These are phyloP conservation scores for Frankliniella intonsa DNA, from an alignment of 2,888 invertebrate species.

Conservation along the genomic window DNA sequence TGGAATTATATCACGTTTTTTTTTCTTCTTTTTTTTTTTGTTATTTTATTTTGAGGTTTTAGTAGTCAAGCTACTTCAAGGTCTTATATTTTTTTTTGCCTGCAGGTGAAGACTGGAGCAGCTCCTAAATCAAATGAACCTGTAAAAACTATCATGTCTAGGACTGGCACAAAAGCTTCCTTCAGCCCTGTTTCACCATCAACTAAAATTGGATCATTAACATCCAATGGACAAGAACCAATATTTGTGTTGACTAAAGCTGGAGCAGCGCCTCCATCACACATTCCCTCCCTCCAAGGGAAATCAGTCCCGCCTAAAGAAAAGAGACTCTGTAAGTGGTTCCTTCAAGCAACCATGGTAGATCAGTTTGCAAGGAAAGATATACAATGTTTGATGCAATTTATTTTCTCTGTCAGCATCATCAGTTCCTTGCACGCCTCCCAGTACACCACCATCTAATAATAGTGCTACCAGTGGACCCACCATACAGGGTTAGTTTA, in stretches of 20 bases:
- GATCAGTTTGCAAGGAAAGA: not conserved
- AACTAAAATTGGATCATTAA: not conserved
- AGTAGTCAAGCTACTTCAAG: not conserved
- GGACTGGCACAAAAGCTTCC: not conserved
- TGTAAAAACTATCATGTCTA: not conserved
- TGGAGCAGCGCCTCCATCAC: not conserved
- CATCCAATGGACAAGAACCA: not conserved
- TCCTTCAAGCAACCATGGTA: not conserved
- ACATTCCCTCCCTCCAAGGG: not conserved
- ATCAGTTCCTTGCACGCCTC: conserved; percentile 21
- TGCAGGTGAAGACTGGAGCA: not conserved
- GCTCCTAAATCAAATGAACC: not conserved
- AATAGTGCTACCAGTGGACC: not conserved
- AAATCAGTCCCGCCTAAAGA: not conserved
- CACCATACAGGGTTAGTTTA: not conserved
- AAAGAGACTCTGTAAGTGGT: not conserved
- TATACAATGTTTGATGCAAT: not conserved
- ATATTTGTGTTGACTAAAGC: not conserved
- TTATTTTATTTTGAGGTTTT: not conserved
- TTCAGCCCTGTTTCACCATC: not conserved
- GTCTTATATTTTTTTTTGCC: not conserved
- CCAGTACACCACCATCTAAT: conserved; percentile 22
- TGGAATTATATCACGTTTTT: not conserved
- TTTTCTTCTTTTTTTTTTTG: not conserved
- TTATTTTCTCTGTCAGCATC: conserved; percentile 14